phyloP scores from a whole-genome alignment of 1,140 invertebrate genomes.

The Heliconius hermathena region DNA sequence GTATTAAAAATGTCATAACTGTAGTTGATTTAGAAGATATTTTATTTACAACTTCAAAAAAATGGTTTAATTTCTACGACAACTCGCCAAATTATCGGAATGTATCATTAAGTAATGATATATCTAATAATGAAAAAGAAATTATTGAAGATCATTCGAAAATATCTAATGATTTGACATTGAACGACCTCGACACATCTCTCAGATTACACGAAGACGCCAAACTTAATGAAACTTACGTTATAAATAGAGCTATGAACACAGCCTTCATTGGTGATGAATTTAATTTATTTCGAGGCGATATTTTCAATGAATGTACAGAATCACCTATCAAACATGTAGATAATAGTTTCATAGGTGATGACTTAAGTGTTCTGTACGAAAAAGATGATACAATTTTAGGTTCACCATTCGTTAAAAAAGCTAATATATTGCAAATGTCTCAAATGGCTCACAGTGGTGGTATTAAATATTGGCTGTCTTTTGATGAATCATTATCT shows the following conservation, averaged over 20 bases:
- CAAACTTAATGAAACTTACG: slow-evolving; percentile 50
- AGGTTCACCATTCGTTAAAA: slow-evolving; percentile 62
- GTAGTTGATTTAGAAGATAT: slow-evolving; percentile 72
- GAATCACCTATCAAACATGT: slow-evolving; percentile 58
- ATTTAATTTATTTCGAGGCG: slow-evolving; percentile 45
- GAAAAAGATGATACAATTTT: slow-evolving; percentile 60
- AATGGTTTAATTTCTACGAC: slow-evolving; percentile 43
- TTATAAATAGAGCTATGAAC: slow-evolving; percentile 53
- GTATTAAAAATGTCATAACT: slow-evolving; percentile 61
- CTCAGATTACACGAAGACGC: background rate
- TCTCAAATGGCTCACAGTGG: slow-evolving; percentile 65
- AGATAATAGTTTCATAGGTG: slow-evolving; percentile 38
- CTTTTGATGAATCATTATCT: slow-evolving; percentile 62
- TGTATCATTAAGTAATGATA: background rate
- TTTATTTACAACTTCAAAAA: slow-evolving; percentile 56
- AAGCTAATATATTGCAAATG: slow-evolving; percentile 64
- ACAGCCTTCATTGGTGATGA: slow-evolving; percentile 58
- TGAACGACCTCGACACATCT: slow-evolving; percentile 38
- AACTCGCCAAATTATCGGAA: background rate
- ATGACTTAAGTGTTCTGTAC: slow-evolving; percentile 49
- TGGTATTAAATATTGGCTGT: slow-evolving; percentile 78
- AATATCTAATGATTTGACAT: slow-evolving; percentile 28
- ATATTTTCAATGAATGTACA: slow-evolving; percentile 51
- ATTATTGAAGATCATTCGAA: background rate
- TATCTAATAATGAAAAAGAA: background rate